Evolutionary conservation across 2,113 vertebrate species (phyloP).

Genomic region (Oceanodroma tethys): DNA sequence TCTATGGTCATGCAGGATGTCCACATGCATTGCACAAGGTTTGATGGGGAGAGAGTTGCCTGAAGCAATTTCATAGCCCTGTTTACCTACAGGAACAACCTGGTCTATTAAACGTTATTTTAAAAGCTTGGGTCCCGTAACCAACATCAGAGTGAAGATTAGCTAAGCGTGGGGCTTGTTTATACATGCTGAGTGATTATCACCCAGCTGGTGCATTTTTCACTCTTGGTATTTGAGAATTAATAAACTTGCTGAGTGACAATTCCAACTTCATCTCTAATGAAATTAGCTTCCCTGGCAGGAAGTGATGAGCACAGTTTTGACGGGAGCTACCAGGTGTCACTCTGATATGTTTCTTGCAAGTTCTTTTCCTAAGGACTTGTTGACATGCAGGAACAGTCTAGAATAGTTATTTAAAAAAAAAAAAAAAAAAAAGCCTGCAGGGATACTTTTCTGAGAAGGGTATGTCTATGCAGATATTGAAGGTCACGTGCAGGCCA

Average conservation of each 20-base stretch:
- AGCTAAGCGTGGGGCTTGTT: conserved; percentile 11
- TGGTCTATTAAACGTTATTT: not conserved
- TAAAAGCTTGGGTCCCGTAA: not conserved
- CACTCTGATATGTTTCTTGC: not conserved
- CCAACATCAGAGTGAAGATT: not conserved
- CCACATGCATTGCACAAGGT: not conserved
- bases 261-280: conserved; percentile 28
- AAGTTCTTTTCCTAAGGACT: not conserved
- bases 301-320: conserved; percentile 7
- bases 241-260: conserved; percentile 55
- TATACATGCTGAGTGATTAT: not conserved
- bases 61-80: not conserved
- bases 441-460: not conserved
- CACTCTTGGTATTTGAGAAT: conserved; percentile 36
- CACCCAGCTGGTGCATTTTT: conserved; percentile 14
- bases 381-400: not conserved
- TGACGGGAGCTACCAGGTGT: conserved; percentile 24
- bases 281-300: conserved; percentile 29
- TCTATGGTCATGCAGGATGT: not conserved
- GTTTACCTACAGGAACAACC: not conserved
- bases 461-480: not conserved
- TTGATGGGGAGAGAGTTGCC: not conserved
- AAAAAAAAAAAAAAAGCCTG: not conserved
- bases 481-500: not conserved
- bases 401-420: not conserved